Conservation (phyloP, 2,113 vertebrate genomes). For the Danio rerio region GRCz12tu NC_133195.1:41723001-41723500, state of each 20-base stretch:
- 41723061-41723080: background rate
- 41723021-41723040: no score
- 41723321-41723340: background rate
- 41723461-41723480: background rate
- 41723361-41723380: background rate
- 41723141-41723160: background rate
- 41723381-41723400: background rate
- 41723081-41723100: background rate
- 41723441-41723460: background rate
- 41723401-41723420: background rate
- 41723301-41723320: background rate
- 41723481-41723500: no score
- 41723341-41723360: background rate
- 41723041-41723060: background rate
- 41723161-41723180: background rate
- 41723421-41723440: background rate
- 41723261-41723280: background rate
- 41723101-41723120: background rate
- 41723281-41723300: background rate
- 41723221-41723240: background rate
- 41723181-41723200: background rate
- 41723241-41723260: background rate
- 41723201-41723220: background rate
- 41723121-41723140: background rate
- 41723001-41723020: no score